Evolutionary conservation across 2,888 invertebrate genomes (phyloP).

Genomic region (Ischnura elegans): DNA sequence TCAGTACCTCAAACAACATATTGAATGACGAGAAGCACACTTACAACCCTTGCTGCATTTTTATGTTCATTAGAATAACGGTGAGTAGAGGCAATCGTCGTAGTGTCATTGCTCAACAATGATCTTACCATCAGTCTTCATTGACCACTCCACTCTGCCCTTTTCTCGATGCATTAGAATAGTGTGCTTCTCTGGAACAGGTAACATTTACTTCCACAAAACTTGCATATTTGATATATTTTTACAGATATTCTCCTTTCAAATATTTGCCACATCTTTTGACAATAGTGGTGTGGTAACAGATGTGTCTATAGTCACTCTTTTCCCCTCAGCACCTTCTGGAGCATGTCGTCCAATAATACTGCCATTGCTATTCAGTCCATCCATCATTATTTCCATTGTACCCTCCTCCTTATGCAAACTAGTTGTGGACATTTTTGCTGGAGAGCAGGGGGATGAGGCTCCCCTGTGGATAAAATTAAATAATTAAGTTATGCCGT

Average conservation of each 20-base stretch:
- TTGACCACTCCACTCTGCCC: not conserved
- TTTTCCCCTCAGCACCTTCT: slow-evolving; percentile 52
- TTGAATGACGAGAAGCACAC: not conserved
- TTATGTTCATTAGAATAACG: not conserved
- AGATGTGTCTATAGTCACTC: slow-evolving; percentile 50
- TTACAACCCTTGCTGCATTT: not conserved
- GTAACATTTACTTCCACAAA: slow-evolving; percentile 29
- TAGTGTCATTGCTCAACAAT: not conserved
- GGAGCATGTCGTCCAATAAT: slow-evolving; percentile 51
- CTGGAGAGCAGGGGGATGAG: slow-evolving; percentile 23
- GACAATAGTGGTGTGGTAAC: slow-evolving; percentile 41
- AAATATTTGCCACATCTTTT: slow-evolving; percentile 43
- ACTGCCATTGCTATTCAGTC: slow-evolving; percentile 52
- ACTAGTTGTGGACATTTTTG: slow-evolving; percentile 32
- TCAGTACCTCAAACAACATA: slow-evolving; percentile 12
- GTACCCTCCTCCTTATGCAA: not conserved
- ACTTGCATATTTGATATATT: slow-evolving; percentile 1
- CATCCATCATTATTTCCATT: slow-evolving; percentile 52
- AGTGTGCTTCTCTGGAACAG: not conserved
- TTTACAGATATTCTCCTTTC: not conserved
- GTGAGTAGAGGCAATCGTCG: not conserved
- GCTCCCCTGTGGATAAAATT: slow-evolving; percentile 10
- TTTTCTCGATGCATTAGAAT: not conserved
- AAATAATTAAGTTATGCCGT: not conserved
- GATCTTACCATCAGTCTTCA: not conserved